A percentile compares a stretch with the other conserved stretches of the same genome.
These are phyloP conservation scores for Odontophorus gujanensis DNA, from an alignment of 2,113 vertebrate species.

Conservation along the genomic window DNA sequence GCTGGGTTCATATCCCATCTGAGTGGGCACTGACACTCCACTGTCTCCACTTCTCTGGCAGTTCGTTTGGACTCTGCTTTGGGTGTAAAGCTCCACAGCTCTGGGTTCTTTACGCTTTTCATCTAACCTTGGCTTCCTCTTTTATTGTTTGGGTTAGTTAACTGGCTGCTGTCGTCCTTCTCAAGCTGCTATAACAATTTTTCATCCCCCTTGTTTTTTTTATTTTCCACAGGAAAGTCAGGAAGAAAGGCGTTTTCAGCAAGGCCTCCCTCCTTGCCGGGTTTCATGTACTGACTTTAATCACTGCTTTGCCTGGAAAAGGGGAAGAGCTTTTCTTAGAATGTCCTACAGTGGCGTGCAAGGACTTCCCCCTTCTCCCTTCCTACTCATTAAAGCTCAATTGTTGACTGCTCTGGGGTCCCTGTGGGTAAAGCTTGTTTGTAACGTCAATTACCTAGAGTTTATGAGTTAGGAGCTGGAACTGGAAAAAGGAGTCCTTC, in stretches of 20 bases:
- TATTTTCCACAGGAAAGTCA: constrained; percentile 67
- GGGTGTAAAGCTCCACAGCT: neutral
- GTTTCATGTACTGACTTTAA: constrained; percentile 51
- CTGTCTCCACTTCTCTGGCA: neutral
- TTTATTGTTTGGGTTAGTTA: constrained; percentile 47
- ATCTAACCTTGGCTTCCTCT: constrained; percentile 18
- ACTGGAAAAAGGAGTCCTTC: constrained; percentile 73
- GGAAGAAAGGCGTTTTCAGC: constrained; percentile 50
- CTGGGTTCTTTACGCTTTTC: neutral
- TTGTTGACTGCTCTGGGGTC: constrained; percentile 60
- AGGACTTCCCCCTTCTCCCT: constrained; percentile 56
- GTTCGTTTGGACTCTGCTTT: neutral
- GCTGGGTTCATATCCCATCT: neutral
- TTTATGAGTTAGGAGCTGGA: constrained; percentile 64
- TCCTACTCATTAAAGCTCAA: constrained; percentile 70
- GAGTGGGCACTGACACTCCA: neutral
- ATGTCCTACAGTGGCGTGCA: constrained; percentile 14
- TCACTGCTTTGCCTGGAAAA: constrained; percentile 68
- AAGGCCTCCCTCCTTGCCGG: constrained; percentile 25
- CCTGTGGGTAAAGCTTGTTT: constrained; percentile 62
- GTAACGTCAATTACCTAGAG: constrained; percentile 61
- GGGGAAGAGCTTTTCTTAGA: constrained; percentile 70
- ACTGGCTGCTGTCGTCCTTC: neutral
- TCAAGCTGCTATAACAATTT: constrained; percentile 12
- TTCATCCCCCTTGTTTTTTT: constrained; percentile 20